A percentile compares a stretch with the other conserved stretches of the same genome.
Evolutionary conservation across 2,888 invertebrate species (phyloP).

Genomic region (Pandemis corylana): DNA sequence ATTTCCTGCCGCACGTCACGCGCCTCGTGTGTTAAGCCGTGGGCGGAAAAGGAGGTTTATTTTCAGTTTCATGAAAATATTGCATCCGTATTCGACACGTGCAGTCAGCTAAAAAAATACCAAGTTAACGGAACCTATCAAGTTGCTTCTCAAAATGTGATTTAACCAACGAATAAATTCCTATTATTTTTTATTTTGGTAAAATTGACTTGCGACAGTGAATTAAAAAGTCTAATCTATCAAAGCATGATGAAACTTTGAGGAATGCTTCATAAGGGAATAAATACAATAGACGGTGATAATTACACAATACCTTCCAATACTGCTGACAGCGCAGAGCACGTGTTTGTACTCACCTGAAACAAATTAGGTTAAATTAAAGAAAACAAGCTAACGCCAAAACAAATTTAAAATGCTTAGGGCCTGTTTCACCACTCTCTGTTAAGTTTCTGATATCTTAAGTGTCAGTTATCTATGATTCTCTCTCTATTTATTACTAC

Average conservation of each 20-base stretch:
- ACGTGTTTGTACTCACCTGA: conserved; percentile 34
- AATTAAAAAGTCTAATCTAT: neutral
- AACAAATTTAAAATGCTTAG: too few species aligned
- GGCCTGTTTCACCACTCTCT: too few species aligned
- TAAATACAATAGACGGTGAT: conserved; percentile 2
- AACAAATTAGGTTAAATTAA: conserved; percentile 29
- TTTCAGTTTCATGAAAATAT: conserved; percentile 25
- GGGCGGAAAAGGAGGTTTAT: conserved; percentile 19
- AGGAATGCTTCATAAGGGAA: conserved; percentile 6
- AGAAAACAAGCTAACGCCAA: neutral
- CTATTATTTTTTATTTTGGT: too few species aligned
- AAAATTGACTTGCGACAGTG: neutral
- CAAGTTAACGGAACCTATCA: neutral
- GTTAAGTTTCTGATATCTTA: too few species aligned
- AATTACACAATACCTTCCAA: conserved; percentile 20
- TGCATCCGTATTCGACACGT: conserved; percentile 1
- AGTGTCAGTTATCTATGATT: too few species aligned
- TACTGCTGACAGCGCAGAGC: conserved; percentile 4
- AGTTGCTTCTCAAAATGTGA: neutral
- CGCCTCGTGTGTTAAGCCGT: conserved; percentile 44
- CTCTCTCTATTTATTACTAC: too few species aligned
- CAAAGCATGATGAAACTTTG: conserved; percentile 3
- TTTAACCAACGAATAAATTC: neutral
- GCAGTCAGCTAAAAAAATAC: neutral
- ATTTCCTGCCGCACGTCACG: conserved; percentile 54